Percentiles rank a stretch among this genome's conserved stretches.
Conservation (phyloP, 2,888 invertebrate genomes). For the Ennomos quercinarius region DNA sequence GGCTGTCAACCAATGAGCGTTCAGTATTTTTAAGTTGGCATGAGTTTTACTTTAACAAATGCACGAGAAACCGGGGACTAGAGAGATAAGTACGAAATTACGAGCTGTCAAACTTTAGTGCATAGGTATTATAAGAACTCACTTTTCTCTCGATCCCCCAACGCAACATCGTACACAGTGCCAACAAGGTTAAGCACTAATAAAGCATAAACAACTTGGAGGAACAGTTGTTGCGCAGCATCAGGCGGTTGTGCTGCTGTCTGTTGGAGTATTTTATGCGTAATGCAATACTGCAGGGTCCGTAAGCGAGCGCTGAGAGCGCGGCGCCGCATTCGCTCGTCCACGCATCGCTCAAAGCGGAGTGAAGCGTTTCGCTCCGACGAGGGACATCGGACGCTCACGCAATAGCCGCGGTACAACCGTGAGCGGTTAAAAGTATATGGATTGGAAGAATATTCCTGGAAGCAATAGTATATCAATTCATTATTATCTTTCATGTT, state of each 20-base stretch:
- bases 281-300: constrained; percentile 44
- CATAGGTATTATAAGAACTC: too few relatives aligned
- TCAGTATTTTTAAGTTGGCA: too few relatives aligned
- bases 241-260: constrained; percentile 7
- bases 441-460: constrained; percentile 21
- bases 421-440: constrained; percentile 41
- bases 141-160: constrained; percentile 36
- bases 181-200: constrained; percentile 45
- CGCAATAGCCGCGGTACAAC: constrained; percentile 47
- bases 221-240: constrained; percentile 31
- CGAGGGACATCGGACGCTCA: constrained; percentile 40
- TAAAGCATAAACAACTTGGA: constrained; percentile 36
- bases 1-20: too few relatives aligned
- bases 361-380: constrained; percentile 25
- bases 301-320: constrained; percentile 41
- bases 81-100: too few relatives aligned
- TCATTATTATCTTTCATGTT: too few relatives aligned
- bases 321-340: constrained; percentile 28
- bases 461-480: constrained; percentile 5
- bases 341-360: constrained; percentile 45
- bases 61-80: accelerated
- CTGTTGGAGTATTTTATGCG: constrained; percentile 26
- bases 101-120: too few relatives aligned
- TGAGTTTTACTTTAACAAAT: too few relatives aligned
- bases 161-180: constrained; percentile 41